Conservation (phyloP, 2,888 invertebrate genomes). For the Erebia ligea region DNA sequence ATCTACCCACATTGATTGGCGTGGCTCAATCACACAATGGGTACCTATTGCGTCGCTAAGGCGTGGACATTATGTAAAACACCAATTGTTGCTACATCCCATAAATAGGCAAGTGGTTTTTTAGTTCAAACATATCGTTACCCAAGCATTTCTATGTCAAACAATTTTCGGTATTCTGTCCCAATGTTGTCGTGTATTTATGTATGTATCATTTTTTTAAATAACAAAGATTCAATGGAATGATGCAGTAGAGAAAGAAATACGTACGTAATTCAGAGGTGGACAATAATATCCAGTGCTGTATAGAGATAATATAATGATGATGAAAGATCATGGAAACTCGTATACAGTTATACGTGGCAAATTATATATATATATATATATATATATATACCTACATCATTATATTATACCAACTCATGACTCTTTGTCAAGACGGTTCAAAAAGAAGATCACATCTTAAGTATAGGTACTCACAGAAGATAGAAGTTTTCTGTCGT, state of each 20-base stretch:
- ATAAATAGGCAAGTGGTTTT: slow-evolving; percentile 3
- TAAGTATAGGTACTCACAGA: neutral
- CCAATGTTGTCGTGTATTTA: no score
- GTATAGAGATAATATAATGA: neutral
- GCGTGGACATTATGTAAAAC: slow-evolving; percentile 11
- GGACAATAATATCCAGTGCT: neutral
- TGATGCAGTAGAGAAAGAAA: neutral
- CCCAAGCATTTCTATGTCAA: neutral
- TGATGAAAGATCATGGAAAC: neutral
- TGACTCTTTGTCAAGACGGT: no score
- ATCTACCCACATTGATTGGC: slow-evolving; percentile 1
- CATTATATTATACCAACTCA: no score
- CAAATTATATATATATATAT: no score
- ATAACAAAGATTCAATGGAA: neutral
- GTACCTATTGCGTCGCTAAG: neutral
- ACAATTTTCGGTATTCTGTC: no score
- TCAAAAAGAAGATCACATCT: no score
- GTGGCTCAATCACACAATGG: slow-evolving; percentile 3
- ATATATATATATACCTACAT: no score
- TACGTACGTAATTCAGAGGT: neutral
- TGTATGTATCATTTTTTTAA: no score
- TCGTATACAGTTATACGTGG: neutral
- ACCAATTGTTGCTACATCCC: slow-evolving; percentile 8
- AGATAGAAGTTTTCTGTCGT: neutral
- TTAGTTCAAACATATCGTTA: neutral